Evolutionary conservation across 2,113 vertebrate species (phyloP).

Genomic region (Ariopsis seemanni): DNA sequence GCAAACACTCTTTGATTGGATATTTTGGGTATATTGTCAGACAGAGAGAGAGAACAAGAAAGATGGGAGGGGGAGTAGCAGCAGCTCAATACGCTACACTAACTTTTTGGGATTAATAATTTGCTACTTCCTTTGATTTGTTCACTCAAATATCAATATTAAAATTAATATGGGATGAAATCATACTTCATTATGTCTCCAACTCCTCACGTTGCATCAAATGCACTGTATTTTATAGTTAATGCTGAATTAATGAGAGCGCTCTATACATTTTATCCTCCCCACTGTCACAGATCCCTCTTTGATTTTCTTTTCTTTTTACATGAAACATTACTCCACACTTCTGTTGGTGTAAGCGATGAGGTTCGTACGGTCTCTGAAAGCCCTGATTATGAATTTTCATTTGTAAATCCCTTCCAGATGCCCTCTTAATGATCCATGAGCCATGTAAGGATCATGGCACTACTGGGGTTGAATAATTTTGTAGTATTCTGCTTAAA

Average conservation of each 20-base stretch:
- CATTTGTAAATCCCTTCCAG: conserved; percentile 1
- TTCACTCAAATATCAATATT: background rate
- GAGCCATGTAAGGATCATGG: background rate
- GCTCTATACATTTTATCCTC: background rate
- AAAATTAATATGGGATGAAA: background rate
- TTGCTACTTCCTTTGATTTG: conserved; percentile 15
- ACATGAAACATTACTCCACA: background rate
- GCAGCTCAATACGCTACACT: background rate
- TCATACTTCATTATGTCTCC: background rate
- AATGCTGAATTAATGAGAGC: background rate
- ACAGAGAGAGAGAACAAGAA: background rate
- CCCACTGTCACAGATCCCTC: background rate
- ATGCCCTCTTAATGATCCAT: background rate
- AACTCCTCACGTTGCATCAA: background rate
- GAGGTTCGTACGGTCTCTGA: background rate
- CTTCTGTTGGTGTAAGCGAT: background rate
- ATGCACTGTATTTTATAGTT: background rate
- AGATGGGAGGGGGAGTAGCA: background rate
- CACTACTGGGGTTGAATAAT: background rate
- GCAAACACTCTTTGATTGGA: conserved; percentile 51
- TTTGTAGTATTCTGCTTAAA: background rate
- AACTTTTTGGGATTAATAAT: conserved; percentile 18
- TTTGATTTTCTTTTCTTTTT: background rate
- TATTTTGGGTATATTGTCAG: conserved; percentile 49
- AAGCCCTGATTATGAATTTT: conserved; percentile 13